Evolutionary conservation across 64 coral and sea anemone species (phyloP), one percentile per base, ranked within the genome.

Genomic region (Catalaphyllia jardinei): DNA sequence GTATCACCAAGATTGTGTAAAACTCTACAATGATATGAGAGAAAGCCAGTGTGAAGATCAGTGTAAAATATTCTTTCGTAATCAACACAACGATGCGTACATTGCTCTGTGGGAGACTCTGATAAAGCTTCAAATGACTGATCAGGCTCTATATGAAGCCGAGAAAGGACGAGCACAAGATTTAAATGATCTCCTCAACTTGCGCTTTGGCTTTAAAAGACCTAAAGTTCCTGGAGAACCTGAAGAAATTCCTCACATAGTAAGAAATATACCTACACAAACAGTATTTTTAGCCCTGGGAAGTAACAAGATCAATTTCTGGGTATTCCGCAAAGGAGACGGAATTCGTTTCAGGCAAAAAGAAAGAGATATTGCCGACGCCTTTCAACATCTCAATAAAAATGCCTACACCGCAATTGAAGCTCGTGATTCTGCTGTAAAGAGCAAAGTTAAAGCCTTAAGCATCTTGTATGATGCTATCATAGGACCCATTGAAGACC

Each of bases 61-160:
- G 7, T 77, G 19, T 20, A 51, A 77, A 27, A 77, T 77, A 52
- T 52, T 10, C 46, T 77, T 52, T 52, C 75, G 39, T 22, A 49
- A 77, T 6, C 17, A 3, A 1, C 39, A 52, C 24, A 18, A 77
- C 9, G 20, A 77, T 4, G 75, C 12, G 35, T 77, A 77, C 39
- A 77, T 20, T 52, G 75, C 75, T 52, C 35, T 77, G 42, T 77
- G 75, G 75, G 51, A 39, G 50, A 77, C 75, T 25, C 75, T 77
- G 42, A 22, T 77, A n/a, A 77, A 24, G 42, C 75, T 77, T n/a
- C 8, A 24, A 24, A 77, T 10, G 75, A 52, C 35, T 19, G 75
- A 77, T 8, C 22, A 77, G 4, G 75, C 75, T 52, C 51, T 77
- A 39, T 46, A 15, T 52, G 75, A 19, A 25, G 75, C 75, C 0